Percentiles rank a stretch among this genome's conserved stretches.
These are phyloP conservation scores for Acanthurus leucopareius DNA, from an alignment of 2,797 vertebrate genomes.

Conservation along the genomic window DNA sequence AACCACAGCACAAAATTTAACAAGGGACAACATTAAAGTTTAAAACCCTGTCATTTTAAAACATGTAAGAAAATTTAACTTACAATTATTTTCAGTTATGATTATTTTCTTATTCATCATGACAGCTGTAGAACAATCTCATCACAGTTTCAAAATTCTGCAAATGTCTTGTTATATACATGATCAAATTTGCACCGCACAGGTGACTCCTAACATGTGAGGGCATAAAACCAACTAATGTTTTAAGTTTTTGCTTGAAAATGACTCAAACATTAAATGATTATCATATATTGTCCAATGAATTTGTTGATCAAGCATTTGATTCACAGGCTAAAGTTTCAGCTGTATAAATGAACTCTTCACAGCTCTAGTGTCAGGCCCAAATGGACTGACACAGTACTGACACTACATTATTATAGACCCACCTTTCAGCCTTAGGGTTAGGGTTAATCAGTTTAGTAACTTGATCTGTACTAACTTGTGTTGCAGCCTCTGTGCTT, in stretches of 20 bases:
- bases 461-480: not conserved
- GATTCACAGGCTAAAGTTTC: not conserved
- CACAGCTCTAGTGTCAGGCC: not conserved
- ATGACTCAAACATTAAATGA: not conserved
- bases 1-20: not conserved
- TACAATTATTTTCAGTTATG: not conserved
- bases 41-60: too few species aligned
- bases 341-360: not conserved
- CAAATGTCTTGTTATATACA: not conserved
- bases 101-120: not conserved
- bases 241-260: not conserved
- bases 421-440: not conserved
- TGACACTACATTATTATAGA: not conserved
- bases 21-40: not conserved
- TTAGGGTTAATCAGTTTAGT: not conserved
- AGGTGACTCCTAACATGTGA: not conserved
- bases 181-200: not conserved
- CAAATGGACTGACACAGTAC: not conserved
- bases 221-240: not conserved
- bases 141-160: not conserved
- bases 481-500: not conserved
- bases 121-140: not conserved
- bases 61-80: too few species aligned
- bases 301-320: not conserved
- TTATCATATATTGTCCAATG: not conserved